Evolutionary conservation across 2,113 vertebrate species (phyloP).

Genomic region (Larimichthys crocea): DNA sequence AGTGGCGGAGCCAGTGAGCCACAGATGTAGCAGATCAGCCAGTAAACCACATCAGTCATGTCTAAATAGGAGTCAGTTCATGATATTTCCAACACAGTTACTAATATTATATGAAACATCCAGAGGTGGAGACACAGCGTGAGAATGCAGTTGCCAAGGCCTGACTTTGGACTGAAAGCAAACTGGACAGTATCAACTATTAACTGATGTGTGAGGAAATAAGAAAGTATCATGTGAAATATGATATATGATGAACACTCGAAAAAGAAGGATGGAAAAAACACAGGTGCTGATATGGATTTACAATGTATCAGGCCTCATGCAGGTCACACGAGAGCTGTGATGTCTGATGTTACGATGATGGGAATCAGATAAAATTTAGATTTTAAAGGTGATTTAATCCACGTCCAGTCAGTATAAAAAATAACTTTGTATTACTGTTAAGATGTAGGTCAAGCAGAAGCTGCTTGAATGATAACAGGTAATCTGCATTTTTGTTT

Average conservation of each 20-base stretch:
- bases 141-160: constrained; percentile 42
- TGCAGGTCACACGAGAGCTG: constrained; percentile 9
- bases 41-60: constrained; percentile 37
- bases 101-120: constrained; percentile 49
- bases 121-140: constrained; percentile 42
- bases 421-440: neutral
- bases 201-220: constrained; percentile 31
- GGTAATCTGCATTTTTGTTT: neutral
- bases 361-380: neutral
- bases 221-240: constrained; percentile 30
- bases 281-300: constrained; percentile 42
- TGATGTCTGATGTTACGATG: neutral
- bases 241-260: constrained; percentile 42
- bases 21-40: constrained; percentile 1
- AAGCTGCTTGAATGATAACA: neutral
- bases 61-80: constrained; percentile 18
- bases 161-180: constrained; percentile 62
- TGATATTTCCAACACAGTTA: constrained; percentile 30
- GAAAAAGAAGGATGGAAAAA: constrained; percentile 48
- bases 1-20: neutral
- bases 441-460: neutral
- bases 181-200: constrained; percentile 36
- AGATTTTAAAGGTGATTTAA: neutral
- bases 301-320: constrained; percentile 16
- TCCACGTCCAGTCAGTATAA: constrained; percentile 61